A percentile compares a stretch with the other conserved stretches of the same genome.
These are phyloP conservation scores for Plodia interpunctella DNA, from an alignment of 1,140 invertebrate genomes.

Conservation along the genomic window DNA sequence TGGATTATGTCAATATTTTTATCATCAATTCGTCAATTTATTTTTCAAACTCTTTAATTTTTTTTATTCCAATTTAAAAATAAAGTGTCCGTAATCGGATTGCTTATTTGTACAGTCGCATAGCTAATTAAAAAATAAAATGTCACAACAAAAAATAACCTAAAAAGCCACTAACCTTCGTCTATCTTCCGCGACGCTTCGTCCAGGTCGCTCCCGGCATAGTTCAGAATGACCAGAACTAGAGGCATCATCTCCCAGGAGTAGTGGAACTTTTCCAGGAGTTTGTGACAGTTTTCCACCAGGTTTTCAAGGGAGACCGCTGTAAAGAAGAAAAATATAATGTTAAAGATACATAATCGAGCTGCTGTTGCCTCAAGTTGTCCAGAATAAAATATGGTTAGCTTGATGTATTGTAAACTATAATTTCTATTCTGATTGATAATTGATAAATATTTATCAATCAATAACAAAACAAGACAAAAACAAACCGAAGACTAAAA, in stretches of 20 bases:
- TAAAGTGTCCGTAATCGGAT: neutral
- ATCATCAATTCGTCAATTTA: too few species aligned
- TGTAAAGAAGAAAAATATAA: slow-evolving; percentile 36
- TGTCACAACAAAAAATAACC: neutral
- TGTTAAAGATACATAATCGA: too few species aligned
- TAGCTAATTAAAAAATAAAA: neutral
- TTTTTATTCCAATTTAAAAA: neutral
- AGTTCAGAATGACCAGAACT: slow-evolving; percentile 84
- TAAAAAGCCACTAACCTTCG: slow-evolving; percentile 78
- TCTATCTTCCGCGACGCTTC: slow-evolving; percentile 83
- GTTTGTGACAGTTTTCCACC: slow-evolving; percentile 82
- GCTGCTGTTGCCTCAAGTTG: too few species aligned
- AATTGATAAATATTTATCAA: too few species aligned
- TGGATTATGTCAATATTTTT: too few species aligned
- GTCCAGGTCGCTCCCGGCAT: slow-evolving; percentile 81
- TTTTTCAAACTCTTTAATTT: too few species aligned
- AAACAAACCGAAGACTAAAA: too few species aligned
- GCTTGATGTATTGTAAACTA: too few species aligned
- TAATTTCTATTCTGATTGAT: too few species aligned
- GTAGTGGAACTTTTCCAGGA: slow-evolving; percentile 84
- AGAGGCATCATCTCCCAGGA: slow-evolving; percentile 85
- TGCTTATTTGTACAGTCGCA: slow-evolving; percentile 2
- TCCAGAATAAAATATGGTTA: too few species aligned
- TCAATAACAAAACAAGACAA: too few species aligned
- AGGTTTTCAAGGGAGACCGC: slow-evolving; percentile 78